Evolutionary conservation across 2,113 vertebrate species (phyloP).

Genomic region (Butorides virescens): DNA sequence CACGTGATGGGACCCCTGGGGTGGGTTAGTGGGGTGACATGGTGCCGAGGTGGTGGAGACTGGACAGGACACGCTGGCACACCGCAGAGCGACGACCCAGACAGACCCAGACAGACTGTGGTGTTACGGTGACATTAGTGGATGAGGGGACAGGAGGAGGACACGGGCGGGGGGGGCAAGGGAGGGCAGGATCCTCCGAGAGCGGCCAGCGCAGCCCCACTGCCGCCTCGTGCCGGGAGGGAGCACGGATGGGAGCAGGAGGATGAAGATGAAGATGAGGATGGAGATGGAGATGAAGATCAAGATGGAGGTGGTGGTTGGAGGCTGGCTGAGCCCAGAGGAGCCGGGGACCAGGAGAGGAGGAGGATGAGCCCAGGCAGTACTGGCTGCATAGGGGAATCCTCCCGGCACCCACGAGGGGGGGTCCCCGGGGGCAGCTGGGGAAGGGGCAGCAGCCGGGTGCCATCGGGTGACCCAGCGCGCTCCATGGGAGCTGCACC

Average conservation of each 20-base stretch:
- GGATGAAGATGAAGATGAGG: background rate
- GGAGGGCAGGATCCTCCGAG: background rate
- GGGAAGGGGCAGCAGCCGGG: background rate
- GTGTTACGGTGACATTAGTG: slow-evolving; percentile 44
- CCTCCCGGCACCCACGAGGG: accelerated
- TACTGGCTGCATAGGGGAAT: accelerated
- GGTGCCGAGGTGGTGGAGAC: background rate
- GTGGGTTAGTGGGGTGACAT: slow-evolving; percentile 43
- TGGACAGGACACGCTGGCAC: slow-evolving; percentile 15
- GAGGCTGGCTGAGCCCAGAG: background rate
- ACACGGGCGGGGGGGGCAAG: background rate
- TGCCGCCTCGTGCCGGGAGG: background rate
- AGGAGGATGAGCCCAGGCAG: background rate
- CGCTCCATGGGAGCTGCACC: accelerated
- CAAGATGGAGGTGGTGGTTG: background rate
- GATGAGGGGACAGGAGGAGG: background rate
- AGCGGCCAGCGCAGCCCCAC: background rate
- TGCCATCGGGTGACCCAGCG: background rate
- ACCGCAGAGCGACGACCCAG: slow-evolving; percentile 29
- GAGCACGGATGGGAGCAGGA: background rate
- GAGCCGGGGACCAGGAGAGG: background rate
- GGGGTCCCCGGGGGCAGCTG: background rate
- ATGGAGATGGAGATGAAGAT: background rate
- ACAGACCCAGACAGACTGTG: background rate
- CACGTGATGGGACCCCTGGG: accelerated